Conservation (phyloP, 2,888 invertebrate species). For the Lepidocyrtinus sp. region DNA sequence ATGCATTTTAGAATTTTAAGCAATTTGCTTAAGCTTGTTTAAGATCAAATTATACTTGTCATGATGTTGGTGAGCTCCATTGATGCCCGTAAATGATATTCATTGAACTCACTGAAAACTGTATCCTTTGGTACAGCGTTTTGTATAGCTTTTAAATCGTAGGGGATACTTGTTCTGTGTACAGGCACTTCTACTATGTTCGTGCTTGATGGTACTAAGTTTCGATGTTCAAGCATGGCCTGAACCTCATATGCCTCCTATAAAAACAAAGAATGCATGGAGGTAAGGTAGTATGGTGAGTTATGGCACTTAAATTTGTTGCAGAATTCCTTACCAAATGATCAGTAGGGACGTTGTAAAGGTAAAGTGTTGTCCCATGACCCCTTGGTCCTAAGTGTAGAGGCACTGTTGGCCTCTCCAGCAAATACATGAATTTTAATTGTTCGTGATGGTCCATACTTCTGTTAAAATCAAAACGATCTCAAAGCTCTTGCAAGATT, state of each 20-base stretch:
- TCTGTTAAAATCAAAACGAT: too few species aligned
- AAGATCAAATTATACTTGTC: too few species aligned
- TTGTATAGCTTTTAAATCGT: conserved; percentile 40
- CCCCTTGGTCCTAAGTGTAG: conserved; percentile 42
- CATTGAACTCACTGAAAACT: conserved; percentile 34
- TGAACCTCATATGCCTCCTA: conserved; percentile 43
- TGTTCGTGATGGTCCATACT: too few species aligned
- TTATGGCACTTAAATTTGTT: neutral
- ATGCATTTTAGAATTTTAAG: too few species aligned
- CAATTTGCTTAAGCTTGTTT: too few species aligned
- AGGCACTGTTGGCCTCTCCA: conserved; percentile 34
- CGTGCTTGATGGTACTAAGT: conserved; percentile 31
- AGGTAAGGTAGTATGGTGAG: too few species aligned
- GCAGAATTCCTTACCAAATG: conserved; percentile 30
- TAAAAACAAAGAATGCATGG: too few species aligned
- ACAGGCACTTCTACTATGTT: conserved; percentile 30
- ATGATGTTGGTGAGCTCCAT: conserved; percentile 25
- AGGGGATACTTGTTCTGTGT: conserved; percentile 20
- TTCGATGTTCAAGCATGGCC: conserved; percentile 38
- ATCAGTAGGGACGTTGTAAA: conserved; percentile 44
- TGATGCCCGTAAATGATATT: conserved; percentile 22
- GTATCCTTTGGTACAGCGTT: conserved; percentile 19
- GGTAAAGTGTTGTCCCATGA: conserved; percentile 43
- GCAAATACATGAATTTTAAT: conserved; percentile 33
- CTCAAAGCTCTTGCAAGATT: too few species aligned